Base-by-base conservation (phyloP, 1,140 invertebrate genomes). In the Drosophila yakuba region DNA sequence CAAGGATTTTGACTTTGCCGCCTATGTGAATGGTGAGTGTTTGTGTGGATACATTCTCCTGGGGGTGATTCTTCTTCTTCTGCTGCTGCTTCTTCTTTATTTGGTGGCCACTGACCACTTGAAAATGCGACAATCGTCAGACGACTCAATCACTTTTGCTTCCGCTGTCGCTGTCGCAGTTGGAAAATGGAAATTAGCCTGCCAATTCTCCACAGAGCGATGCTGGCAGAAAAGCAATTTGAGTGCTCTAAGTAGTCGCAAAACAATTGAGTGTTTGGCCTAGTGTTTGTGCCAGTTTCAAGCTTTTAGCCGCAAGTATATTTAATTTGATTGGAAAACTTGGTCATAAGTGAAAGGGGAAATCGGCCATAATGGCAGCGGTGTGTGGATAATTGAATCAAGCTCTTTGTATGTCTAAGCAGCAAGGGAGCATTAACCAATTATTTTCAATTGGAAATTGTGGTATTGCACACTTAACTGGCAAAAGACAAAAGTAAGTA, bases 21-120 rank as follows among this genome's bases (percentile, higher is more conserved):
- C 80, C 61, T 83, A 83, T 63, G 77, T 51, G 4, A 85, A 84
- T 35, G 81, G 81, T 85, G 44, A 84, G 80, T 71, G 28, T 14
- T 23, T 23, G 11, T 20, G 5, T 5, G 38, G 38, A 14, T 14
- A 0, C 32, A 3, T 32, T 32, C 8, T 32, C 7, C 7, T 8
- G 15, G 15, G 15, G 15, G 3, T 8, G 43, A 15, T 20, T 17
- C 8, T 7, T 10, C n/a, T 7, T n/a, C 20, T 48, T n/a, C n/a
- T n/a, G n/a, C n/a, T n/a, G n/a, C n/a, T n/a, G n/a, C n/a, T n/a
- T n/a, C 3, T 25, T 12, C 4, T 39, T 38, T 4, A 14, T 38
- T 11, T 14, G 14, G 12, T 12, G 38, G 20, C 20, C 0, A 1
- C n/a, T 10, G 20, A 38, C 28, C 17, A 10, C 14, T 20, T 8